Conservation (phyloP, 2,888 invertebrate genomes). For the Chrysopilus asiliformis region DNA sequence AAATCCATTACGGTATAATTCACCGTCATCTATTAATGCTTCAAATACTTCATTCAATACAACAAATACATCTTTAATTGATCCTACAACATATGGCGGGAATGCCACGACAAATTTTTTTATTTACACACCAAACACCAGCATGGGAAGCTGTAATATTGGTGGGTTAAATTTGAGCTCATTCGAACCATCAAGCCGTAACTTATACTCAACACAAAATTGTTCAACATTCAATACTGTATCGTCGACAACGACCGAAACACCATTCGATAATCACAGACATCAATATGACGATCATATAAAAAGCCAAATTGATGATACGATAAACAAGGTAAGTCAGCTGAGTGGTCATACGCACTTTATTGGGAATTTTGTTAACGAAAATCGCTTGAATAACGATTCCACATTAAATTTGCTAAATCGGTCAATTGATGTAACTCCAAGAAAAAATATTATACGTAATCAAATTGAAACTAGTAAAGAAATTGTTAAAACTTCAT, state of each 20-base stretch:
- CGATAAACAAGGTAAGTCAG: conserved; percentile 20
- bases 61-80: conserved; percentile 15
- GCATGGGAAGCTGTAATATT: too few species aligned
- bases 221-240: conserved; percentile 13
- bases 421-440: conserved; percentile 10
- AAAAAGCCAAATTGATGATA: conserved; percentile 18
- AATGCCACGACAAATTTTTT: too few species aligned
- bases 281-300: conserved; percentile 18
- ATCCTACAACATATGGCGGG: conserved; percentile 10
- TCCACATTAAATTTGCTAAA: conserved; percentile 13
- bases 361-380: too few species aligned
- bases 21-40: conserved; percentile 17
- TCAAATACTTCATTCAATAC: conserved; percentile 18
- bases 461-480: conserved; percentile 15
- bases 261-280: conserved; percentile 10
- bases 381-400: too few species aligned
- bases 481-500: conserved; percentile 14
- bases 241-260: too few species aligned
- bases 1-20: conserved; percentile 15
- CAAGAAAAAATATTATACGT: conserved; percentile 12
- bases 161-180: too few species aligned
- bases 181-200: too few species aligned
- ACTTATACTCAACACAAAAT: conserved; percentile 13
- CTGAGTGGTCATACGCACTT: conserved; percentile 13
- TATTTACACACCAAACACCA: conserved; percentile 6